Percentiles rank a stretch among this genome's conserved stretches.
These are phyloP conservation scores for Gortyna flavago DNA, from an alignment of 2,888 invertebrate species.

Conservation along the genomic window DNA sequence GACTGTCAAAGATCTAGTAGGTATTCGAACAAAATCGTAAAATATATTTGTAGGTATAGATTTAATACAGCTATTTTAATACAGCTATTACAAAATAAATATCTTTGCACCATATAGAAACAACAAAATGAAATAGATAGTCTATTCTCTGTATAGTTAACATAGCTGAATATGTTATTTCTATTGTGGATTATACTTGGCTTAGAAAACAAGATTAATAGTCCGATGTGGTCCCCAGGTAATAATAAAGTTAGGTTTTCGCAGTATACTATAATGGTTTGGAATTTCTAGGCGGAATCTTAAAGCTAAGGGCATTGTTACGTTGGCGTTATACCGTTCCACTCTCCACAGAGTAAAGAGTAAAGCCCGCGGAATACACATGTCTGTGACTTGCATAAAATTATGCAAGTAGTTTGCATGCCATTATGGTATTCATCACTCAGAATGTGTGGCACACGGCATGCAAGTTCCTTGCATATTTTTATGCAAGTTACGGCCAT, in stretches of 20 bases:
- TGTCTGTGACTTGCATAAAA: too few species aligned
- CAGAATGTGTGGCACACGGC: too few species aligned
- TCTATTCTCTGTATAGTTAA: background rate
- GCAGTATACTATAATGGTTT: background rate
- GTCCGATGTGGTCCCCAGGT: background rate
- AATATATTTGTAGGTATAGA: too few species aligned
- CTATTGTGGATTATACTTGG: background rate
- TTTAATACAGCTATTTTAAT: too few species aligned
- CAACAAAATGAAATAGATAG: background rate
- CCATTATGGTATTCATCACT: too few species aligned
- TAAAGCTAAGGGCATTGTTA: constrained; percentile 1
- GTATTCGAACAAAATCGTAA: background rate
- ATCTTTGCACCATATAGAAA: background rate
- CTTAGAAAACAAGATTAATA: constrained; percentile 21
- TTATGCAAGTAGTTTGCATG: too few species aligned
- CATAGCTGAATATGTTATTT: constrained; percentile 2
- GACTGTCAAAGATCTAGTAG: background rate
- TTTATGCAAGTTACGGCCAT: too few species aligned
- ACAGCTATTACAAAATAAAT: background rate
- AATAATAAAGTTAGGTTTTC: constrained; percentile 16
- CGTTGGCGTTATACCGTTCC: background rate
- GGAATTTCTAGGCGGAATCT: constrained; percentile 2
- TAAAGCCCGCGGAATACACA: too few species aligned
- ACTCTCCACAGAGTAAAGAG: too few species aligned
- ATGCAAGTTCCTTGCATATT: too few species aligned